Base-by-base conservation (phyloP, 2,797 vertebrate species). In the Nannoperca australis region DNA sequence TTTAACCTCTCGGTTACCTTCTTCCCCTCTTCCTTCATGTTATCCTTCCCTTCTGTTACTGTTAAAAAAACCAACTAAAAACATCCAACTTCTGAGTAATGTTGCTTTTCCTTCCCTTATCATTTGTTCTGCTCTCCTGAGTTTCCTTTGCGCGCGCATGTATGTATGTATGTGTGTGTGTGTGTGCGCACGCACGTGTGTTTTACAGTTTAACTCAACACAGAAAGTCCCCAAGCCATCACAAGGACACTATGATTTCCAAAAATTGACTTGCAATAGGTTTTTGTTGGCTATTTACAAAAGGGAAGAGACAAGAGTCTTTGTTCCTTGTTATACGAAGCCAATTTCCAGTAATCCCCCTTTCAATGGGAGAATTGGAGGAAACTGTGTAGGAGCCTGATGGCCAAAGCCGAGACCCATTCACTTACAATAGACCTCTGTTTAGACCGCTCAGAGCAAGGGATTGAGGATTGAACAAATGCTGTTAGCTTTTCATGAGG, bases 291-390 rank as follows among this genome's bases (percentile, higher is more conserved):
- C 60, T 73, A 34, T 50, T 50, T 1, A 78, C 53, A 83, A 76
- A 74, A 17, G 45, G 60, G 7, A 44, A 13, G 59, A 74, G 76
- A 32, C 49, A 70, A 69, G 51, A 70, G 65, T 81, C 63, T 86
- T 90, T 92, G 84, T 89, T 81, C 73, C 17, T 47, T 79, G 82
- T 87, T 85, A 78, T 71, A 82, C 53, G 53, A 79, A 91, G 86
- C 86, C 89, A 89, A 91, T 90, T 91, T 90, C 73, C 75, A 73
- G 66, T 91, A 92, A 93, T 93, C 86, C 91, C 62, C 67, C 70
- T 83, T 85, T 90, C 82, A 93, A 77, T 87, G 81, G 86, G 49
- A 67, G 78, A 84, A 87, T 84, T 81, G 79, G 69, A 85, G 69
- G 71, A 83, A 84, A 76, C 70, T 61, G 54, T 77, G 73, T 87